These are phyloP conservation scores for Lapara coniferarum DNA, from an alignment of 2,888 invertebrate species.

Conservation along the genomic window DNA sequence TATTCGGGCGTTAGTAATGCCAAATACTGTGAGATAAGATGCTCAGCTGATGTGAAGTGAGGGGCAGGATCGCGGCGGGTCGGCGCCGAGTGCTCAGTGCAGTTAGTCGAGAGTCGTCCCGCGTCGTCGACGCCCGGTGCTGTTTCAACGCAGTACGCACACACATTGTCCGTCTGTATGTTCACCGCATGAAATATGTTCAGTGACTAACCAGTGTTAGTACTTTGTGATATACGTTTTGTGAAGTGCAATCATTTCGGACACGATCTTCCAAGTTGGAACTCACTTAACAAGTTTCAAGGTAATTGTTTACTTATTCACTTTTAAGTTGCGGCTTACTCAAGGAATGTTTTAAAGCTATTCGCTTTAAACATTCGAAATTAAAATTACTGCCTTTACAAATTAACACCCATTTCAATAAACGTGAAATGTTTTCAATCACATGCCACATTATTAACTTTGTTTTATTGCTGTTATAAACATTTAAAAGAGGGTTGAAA, in stretches of 20 bases:
- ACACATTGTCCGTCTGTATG: slow-evolving; percentile 26
- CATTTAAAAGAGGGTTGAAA: slow-evolving; percentile 57
- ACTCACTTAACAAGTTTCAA: slow-evolving; percentile 17
- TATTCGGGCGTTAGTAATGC: too few relatives aligned
- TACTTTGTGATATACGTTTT: slow-evolving; percentile 33
- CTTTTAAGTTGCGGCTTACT: slow-evolving; percentile 12
- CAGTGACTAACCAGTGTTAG: slow-evolving; percentile 48
- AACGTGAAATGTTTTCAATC: slow-evolving; percentile 41
- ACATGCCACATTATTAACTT: slow-evolving; percentile 48
- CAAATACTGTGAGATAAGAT: slow-evolving; percentile 39
- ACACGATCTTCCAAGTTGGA: slow-evolving; percentile 8
- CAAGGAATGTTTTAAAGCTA: slow-evolving; percentile 3
- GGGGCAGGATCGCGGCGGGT: slow-evolving; percentile 36
- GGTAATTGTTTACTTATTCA: slow-evolving; percentile 25
- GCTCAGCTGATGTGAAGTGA: slow-evolving; percentile 43
- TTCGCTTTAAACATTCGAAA: neutral
- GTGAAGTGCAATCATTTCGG: slow-evolving; percentile 42
- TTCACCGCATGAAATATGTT: slow-evolving; percentile 30
- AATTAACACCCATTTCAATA: slow-evolving; percentile 3
- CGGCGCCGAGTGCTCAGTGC: slow-evolving; percentile 21
- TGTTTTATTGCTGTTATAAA: slow-evolving; percentile 51
- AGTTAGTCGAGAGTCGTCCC: slow-evolving; percentile 58
- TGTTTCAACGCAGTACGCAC: slow-evolving; percentile 34
- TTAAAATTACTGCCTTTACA: slow-evolving; percentile 7
- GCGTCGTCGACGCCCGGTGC: slow-evolving; percentile 54